These are phyloP conservation scores for Ornithoptera alexandrae DNA, from an alignment of 2,888 invertebrate genomes.

Conservation along the genomic window DNA sequence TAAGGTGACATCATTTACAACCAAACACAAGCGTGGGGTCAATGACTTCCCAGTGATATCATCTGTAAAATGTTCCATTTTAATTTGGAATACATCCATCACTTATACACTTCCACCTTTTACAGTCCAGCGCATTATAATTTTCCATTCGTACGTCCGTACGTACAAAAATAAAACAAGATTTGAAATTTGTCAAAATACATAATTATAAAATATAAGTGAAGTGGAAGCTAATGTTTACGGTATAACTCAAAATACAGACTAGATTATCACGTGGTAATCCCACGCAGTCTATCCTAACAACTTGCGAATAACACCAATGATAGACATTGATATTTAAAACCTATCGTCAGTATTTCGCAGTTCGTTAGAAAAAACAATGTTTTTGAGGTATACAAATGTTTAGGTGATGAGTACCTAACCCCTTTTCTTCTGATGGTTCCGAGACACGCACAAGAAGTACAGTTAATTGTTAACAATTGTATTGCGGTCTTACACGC, in stretches of 20 bases:
- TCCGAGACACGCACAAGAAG: slow-evolving; percentile 73
- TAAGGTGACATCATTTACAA: slow-evolving; percentile 31
- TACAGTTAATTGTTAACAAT: slow-evolving; percentile 74
- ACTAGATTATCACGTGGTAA: slow-evolving; percentile 50
- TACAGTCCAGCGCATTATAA: slow-evolving; percentile 4
- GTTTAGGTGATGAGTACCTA: slow-evolving; percentile 42
- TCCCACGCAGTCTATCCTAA: slow-evolving; percentile 53
- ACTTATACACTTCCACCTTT: slow-evolving; percentile 10
- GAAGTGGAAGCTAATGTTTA: slow-evolving; percentile 24
- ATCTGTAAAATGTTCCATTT: slow-evolving; percentile 33
- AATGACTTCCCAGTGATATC: slow-evolving; percentile 40
- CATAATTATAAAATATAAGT: slow-evolving; percentile 15
- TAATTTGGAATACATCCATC: slow-evolving; percentile 28
- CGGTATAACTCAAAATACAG: slow-evolving; percentile 35
- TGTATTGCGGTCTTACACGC: slow-evolving; percentile 73
- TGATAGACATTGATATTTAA: neutral
- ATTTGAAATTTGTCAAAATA: slow-evolving; percentile 9
- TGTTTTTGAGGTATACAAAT: neutral
- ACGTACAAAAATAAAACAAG: slow-evolving; percentile 18
- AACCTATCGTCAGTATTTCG: neutral
- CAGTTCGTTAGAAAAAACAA: neutral
- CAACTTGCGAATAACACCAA: slow-evolving; percentile 36
- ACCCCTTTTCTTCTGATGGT: slow-evolving; percentile 68
- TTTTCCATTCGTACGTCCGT: slow-evolving; percentile 13
- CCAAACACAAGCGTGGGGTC: slow-evolving; percentile 36